Evolutionary conservation across 1,140 invertebrate species (phyloP), one percentile per base, ranked within the genome.

Genomic region (Meloidogyne floridensis): DNA sequence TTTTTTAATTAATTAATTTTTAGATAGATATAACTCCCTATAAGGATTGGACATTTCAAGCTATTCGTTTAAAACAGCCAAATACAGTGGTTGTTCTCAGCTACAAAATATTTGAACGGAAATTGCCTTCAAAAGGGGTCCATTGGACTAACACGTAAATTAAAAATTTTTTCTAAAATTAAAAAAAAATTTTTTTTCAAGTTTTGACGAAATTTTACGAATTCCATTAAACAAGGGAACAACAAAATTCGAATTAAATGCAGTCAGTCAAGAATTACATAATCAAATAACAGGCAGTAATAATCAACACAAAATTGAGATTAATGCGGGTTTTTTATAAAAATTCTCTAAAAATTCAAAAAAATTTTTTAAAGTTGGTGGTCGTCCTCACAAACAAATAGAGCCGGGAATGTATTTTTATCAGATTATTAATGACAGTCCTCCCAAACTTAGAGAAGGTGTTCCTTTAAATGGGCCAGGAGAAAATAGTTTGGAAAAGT

Each of bases 161-260:
- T 6, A n/a, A 65, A 65, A 8, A 72, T 54, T 77, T 20, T 20
- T 20, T 20, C 20, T 42, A 10, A 20, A 13, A 32, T 13, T 11
- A 76, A 54, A 43, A 7, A 18, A 71, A 51, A 10, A 65, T 77
- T 7, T 56, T 80, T 72, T 53, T 75, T 59, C 10, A 59, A 70
- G 54, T 3, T 69, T 80, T 8, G 82, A 88, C 54, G 77, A 88
- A 59, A 53, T 18, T n/a, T 80, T 88, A 9, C 65, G 82, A 32
- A 80, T 87, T 32, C 86, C 84, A 3, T 51, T 87, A 70, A 89
- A 88, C 72, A 83, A 80, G 65, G 87, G 87, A 59, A 43, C 80
- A 20, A 76, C 85, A n/a, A 86, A 85, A 43, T 89, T 87, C 56
- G 86, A 89, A 59, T 59, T 88, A 10, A 87, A 87, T 73, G 59